A percentile compares a stretch with the other conserved stretches of the same genome.
These are phyloP conservation scores for Spea multiplicata DNA, from an alignment of 2,113 vertebrate species.

Conservation along the genomic window DNA sequence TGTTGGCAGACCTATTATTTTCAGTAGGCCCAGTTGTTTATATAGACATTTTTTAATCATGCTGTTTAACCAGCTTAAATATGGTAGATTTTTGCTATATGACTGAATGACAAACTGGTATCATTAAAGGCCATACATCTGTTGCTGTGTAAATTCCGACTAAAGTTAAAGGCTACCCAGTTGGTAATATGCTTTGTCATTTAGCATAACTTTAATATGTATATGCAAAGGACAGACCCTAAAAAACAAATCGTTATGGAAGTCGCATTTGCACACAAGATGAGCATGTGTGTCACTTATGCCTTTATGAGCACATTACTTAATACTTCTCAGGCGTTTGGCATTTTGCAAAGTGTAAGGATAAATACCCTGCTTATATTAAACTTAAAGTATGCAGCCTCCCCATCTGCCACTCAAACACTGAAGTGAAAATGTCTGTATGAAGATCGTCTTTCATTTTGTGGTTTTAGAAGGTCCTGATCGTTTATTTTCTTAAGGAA, in stretches of 20 bases:
- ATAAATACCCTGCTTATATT: constrained; percentile 39
- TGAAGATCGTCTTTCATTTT: constrained; percentile 38
- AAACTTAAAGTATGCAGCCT: constrained; percentile 14
- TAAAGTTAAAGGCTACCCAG: neutral
- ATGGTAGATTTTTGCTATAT: no score
- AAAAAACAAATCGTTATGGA: constrained; percentile 20
- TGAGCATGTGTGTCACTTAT: neutral
- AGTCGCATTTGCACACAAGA: constrained; percentile 41
- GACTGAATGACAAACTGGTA: no score
- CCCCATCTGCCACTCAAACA: constrained; percentile 24
- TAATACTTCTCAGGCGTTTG: constrained; percentile 22
- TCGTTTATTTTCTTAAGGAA: no score
- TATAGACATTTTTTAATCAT: no score
- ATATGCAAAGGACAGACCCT: constrained; percentile 37
- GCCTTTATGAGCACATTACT: constrained; percentile 31
- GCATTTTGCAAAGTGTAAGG: constrained; percentile 40
- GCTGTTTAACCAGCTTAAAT: no score
- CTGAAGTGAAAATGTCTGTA: constrained; percentile 17
- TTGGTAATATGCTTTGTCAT: constrained; percentile 18
- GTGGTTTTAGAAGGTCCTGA: no score
- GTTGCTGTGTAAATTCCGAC: no score
- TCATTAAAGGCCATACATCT: no score
- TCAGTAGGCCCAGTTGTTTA: no score
- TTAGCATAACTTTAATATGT: constrained; percentile 10
- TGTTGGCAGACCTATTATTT: no score